Evolutionary conservation across 2,113 vertebrate genomes (phyloP).

Genomic region (Cepphus grylle): DNA sequence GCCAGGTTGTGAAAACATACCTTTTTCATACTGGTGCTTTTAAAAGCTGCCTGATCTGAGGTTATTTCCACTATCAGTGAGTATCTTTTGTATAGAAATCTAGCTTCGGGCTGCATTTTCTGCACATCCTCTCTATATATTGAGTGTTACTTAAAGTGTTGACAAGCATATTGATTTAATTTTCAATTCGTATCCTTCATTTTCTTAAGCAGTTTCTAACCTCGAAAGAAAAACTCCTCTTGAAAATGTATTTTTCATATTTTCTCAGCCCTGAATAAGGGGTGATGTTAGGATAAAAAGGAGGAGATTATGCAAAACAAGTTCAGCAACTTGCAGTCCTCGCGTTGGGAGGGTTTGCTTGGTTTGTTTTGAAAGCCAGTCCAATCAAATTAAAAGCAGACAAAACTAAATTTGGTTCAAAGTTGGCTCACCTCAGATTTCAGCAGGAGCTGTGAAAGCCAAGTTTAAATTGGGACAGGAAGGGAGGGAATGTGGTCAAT

Average conservation of each 20-base stretch:
- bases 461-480: conserved; percentile 69
- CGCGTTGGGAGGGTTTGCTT: neutral
- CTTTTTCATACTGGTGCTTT: neutral
- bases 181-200: neutral
- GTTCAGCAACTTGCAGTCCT: neutral
- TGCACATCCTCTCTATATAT: neutral
- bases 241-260: neutral
- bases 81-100: neutral
- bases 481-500: conserved; percentile 69
- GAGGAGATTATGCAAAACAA: neutral
- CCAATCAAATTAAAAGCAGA: conserved; percentile 63
- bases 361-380: conserved; percentile 52
- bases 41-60: neutral
- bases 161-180: neutral
- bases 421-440: conserved; percentile 60
- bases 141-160: neutral
- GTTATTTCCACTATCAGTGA: neutral
- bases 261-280: neutral
- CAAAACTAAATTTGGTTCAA: conserved; percentile 64
- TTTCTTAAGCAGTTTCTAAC: neutral
- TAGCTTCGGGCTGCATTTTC: neutral
- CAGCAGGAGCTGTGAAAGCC: conserved; percentile 56
- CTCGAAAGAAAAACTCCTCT: neutral
- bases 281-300: neutral
- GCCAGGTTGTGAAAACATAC: neutral